A percentile compares a stretch with the other conserved stretches of the same genome.
Evolutionary conservation across 2,113 vertebrate species (phyloP).

Genomic region (Leptobrachium ailaonicum): DNA sequence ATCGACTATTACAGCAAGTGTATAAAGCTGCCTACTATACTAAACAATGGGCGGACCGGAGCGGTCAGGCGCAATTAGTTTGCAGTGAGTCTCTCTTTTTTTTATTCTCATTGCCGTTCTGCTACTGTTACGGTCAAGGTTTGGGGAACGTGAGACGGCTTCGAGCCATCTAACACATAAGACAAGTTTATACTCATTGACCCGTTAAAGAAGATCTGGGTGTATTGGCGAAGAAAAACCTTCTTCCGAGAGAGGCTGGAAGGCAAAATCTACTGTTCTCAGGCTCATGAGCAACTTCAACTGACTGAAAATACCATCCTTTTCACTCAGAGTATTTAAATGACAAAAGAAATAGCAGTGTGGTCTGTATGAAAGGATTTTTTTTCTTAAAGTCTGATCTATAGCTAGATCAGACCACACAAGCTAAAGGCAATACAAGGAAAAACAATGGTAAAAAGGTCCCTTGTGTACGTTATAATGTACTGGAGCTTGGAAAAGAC

Average conservation of each 20-base stretch:
- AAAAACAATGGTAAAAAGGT: too few relatives aligned
- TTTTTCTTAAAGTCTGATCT: neutral
- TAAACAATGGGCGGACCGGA: neutral
- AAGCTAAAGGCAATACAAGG: too few relatives aligned
- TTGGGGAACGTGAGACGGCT: constrained; percentile 7
- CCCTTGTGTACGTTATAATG: too few relatives aligned
- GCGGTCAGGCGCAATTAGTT: neutral
- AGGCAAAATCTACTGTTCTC: constrained; percentile 1
- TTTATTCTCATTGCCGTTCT: neutral
- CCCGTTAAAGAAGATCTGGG: constrained; percentile 5
- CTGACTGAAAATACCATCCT: constrained; percentile 4
- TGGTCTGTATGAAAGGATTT: neutral
- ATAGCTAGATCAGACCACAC: neutral
- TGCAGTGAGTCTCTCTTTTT: neutral
- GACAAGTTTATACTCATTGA: constrained; percentile 16
- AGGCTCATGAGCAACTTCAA: constrained; percentile 2
- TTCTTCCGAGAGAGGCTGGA: neutral
- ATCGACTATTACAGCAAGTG: neutral
- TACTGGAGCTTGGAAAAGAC: too few relatives aligned
- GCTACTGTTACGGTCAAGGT: neutral
- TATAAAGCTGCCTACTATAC: neutral
- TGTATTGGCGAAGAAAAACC: neutral
- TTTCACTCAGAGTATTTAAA: constrained; percentile 8
- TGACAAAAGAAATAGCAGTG: neutral
- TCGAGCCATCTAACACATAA: constrained; percentile 23